Base-by-base conservation (phyloP, 2,888 invertebrate genomes). In the Frankliniella fusca region DNA sequence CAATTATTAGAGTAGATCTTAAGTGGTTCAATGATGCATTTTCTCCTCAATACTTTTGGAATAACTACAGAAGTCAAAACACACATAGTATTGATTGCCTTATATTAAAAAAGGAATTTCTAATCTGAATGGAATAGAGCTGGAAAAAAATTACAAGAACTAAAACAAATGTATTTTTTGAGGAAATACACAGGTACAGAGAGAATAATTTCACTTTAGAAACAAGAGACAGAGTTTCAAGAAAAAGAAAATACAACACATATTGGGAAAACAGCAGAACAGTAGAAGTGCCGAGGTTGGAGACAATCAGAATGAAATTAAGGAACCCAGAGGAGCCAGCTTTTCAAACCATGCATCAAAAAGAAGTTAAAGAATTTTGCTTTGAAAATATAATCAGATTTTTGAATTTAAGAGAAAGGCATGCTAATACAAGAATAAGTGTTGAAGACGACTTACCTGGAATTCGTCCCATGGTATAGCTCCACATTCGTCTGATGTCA, bases 391-490 rank as follows among this genome's bases (percentile, higher is more conserved):
- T 20, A 80, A 80, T 38, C 9, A 9, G 48, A 27, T 80, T 38
- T 38, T 38, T 3, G 5, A 38, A 38, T 3, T 38, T 38, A 2
- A 38, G 38, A 23, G 20, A 81, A 28, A 81, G 81, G 81, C 81
- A 81, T 81, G 81, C 81, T 20, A 50, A 81, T 3, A 81, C n/a
- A 81, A n/a, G 27, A 81, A 84, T 83, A 54, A 65, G 80, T 82
- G 65, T 83, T 81, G 84, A 70, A 82, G 82, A 83, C 81, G 84
- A 85, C 87, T 88, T 89, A 95, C 95, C 93, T 97, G 97, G 90
- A 98, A 94, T 89, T 97, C 97, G 87, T 97, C 97, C 94, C 96
- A 97, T 0, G 95, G 95, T 87, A 97, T 95, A 79, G 95, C 93
- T 76, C 93, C 92, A 86, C 95, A 96, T 88, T 97, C 97, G 86